Base-by-base conservation (phyloP, 2,113 vertebrate genomes). In the Ailuropoda melanoleuca region DNA sequence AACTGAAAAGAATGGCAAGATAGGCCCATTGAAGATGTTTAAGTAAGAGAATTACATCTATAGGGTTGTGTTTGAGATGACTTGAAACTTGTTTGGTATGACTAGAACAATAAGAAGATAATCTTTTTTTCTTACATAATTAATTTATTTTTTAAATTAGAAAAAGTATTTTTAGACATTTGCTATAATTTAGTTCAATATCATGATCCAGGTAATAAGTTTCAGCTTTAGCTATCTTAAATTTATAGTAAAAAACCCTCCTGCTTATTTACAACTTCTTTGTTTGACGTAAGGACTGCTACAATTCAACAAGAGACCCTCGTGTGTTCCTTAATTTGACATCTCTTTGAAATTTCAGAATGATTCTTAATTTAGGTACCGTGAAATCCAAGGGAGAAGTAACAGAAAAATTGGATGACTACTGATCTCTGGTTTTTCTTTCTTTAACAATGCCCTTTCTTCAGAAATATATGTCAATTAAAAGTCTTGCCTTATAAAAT, bases 321-420 rank as follows among this genome's bases (percentile, higher is more conserved):
- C 23, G 2, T 2, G 56, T 93, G 23, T 96, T 55, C 55, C 50
- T 85, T 58, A 80, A 86, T 11, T 29, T 83, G 43, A 66, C 19
- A 82, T 62, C 64, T 48, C 29, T 94, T 97, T 97, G 85, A 96
- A 88, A 96, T 95, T 92, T 95, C n/a, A 90, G 18, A 90, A 78
- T 90, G 26, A 95, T 68, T 96, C 19, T 91, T 95, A 77, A 62
- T 48, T 88, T 58, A 48, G 26, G 8, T 66, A 58, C 43, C 19
- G n/a, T 85, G n/a, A 90, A 80, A 80, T 92, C 55, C 87, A 97
- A 88, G 77, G 37, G 14, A 85, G 34, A 77, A 95, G 62, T 60
- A 53, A 62, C 10, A 43, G 24, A 43, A 64, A 86, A 23, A 66
- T 31, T 53, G 21, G 18, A 31, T 86, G 18, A 19, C 12, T 83